phyloP scores from a whole-genome alignment of 2,888 invertebrate genomes.

The Chaetoderma sp. region DNA sequence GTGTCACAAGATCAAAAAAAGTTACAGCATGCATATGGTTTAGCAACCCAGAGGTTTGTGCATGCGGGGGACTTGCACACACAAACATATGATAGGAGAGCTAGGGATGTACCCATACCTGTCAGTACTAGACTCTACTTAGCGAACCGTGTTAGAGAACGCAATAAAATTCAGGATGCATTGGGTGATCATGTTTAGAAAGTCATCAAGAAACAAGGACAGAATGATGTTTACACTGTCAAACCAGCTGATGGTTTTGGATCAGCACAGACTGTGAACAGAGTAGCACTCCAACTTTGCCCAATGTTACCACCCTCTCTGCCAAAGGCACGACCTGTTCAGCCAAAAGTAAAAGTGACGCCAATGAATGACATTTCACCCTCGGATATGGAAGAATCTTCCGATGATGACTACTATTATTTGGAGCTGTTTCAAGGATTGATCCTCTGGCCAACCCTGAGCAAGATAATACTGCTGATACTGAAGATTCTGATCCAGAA shows the following conservation, averaged over 20 bases:
- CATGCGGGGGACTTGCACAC: not conserved
- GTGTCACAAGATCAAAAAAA: not conserved
- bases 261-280: too few relatives aligned
- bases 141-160: not conserved
- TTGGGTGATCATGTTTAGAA: not conserved
- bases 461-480: too few relatives aligned
- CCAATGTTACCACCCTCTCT: too few relatives aligned
- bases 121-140: not conserved
- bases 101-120: not conserved
- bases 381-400: too few relatives aligned
- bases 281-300: too few relatives aligned
- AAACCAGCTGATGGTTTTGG: not conserved
- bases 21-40: not conserved
- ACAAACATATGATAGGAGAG: not conserved
- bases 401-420: too few relatives aligned
- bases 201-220: not conserved
- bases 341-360: too few relatives aligned
- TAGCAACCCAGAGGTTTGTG: not conserved
- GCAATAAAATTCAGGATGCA: not conserved
- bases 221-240: not conserved
- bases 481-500: too few relatives aligned
- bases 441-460: too few relatives aligned
- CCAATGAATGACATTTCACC: too few relatives aligned
- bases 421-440: too few relatives aligned
- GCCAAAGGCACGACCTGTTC: too few relatives aligned